Percentiles rank a stretch among this genome's conserved stretches.
phyloP scores from a whole-genome alignment of 2,888 invertebrate genomes.

The Mactromeris polynyma region DNA sequence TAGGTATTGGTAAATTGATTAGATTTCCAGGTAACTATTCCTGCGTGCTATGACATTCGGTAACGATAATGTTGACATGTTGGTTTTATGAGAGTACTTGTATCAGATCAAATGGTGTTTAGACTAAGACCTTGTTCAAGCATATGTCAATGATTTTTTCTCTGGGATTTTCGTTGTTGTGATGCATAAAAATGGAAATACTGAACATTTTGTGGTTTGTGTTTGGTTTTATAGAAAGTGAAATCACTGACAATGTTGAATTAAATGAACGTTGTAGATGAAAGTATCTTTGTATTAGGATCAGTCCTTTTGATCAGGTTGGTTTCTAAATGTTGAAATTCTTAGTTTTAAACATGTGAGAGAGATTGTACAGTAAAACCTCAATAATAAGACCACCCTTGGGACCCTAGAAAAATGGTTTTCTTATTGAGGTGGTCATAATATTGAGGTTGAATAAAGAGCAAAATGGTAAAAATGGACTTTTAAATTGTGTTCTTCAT shows the following conservation, averaged over 20 bases:
- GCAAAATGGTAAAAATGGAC: too few species aligned
- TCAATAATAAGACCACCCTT: too few species aligned
- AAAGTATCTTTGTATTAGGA: too few species aligned
- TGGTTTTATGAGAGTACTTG: neutral
- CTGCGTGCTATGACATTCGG: neutral
- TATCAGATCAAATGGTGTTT: conserved; percentile 5
- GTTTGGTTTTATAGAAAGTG: neutral
- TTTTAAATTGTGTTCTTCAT: too few species aligned
- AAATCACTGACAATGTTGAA: neutral
- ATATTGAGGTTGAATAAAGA: too few species aligned
- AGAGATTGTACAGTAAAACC: too few species aligned
- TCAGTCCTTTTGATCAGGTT: neutral
- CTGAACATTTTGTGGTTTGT: neutral
- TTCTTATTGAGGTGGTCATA: too few species aligned
- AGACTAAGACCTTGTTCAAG: neutral
- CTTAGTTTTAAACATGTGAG: too few species aligned
- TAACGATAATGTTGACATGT: neutral
- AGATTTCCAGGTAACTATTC: conserved; percentile 31
- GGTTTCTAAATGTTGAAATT: neutral
- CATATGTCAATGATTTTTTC: neutral
- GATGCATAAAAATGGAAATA: neutral
- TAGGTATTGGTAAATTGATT: conserved; percentile 49
- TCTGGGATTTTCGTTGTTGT: neutral
- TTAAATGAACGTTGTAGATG: neutral
- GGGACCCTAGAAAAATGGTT: too few species aligned